Evolutionary conservation across 1,140 invertebrate species (phyloP).

Genomic region (Drosophila lowei): DNA sequence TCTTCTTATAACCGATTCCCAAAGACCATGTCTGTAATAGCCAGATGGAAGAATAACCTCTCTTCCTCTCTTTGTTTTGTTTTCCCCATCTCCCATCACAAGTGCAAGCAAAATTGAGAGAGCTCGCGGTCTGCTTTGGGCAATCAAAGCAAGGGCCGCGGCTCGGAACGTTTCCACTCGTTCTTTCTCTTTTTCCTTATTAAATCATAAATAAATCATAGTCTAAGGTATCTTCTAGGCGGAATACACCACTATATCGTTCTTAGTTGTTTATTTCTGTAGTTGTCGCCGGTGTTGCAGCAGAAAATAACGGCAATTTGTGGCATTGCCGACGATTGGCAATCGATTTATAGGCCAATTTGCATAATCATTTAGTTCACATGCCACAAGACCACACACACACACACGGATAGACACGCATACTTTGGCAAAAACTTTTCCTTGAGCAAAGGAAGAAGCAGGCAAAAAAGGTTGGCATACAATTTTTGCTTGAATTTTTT

Average conservation of each 20-base stretch:
- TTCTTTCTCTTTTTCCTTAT: not conserved
- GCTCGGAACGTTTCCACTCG: too few relatives aligned
- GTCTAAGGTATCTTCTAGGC: too few relatives aligned
- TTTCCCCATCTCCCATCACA: too few relatives aligned
- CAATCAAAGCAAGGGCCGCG: too few relatives aligned
- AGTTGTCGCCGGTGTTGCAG: slow-evolving; percentile 38
- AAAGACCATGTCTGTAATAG: too few relatives aligned
- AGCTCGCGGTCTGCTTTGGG: too few relatives aligned
- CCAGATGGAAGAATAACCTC: too few relatives aligned
- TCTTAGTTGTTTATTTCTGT: slow-evolving; percentile 9
- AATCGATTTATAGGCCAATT: slow-evolving; percentile 79
- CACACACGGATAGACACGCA: not conserved
- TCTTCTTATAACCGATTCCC: too few relatives aligned
- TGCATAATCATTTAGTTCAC: slow-evolving; percentile 78
- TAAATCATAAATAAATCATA: too few relatives aligned
- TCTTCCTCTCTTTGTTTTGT: too few relatives aligned
- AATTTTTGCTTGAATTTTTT: slow-evolving; percentile 80
- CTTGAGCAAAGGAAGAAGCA: slow-evolving; percentile 37
- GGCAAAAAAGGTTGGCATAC: slow-evolving; percentile 68
- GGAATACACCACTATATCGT: too few relatives aligned
- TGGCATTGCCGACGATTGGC: slow-evolving; percentile 56
- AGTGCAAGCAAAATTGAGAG: too few relatives aligned
- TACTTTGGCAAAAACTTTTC: slow-evolving; percentile 64
- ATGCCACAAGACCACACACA: slow-evolving; percentile 31
- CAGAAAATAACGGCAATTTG: slow-evolving; percentile 61